Evolutionary conservation across 2,797 vertebrate genomes (phyloP).

Genomic region (Spinus pinus): DNA sequence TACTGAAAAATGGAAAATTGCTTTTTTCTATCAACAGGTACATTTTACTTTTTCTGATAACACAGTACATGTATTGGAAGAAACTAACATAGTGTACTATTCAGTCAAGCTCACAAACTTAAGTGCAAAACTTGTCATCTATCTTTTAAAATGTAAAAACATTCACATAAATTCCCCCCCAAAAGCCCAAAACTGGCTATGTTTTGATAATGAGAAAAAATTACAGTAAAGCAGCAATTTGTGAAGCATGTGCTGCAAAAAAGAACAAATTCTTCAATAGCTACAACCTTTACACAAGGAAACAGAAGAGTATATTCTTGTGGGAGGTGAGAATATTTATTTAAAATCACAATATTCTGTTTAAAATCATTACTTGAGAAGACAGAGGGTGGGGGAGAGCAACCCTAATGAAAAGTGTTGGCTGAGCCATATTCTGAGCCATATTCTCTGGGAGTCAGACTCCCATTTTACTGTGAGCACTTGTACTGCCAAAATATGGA

Average conservation of each 20-base stretch:
- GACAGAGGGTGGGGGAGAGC: neutral
- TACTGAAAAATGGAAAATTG: constrained; percentile 13
- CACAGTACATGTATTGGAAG: neutral
- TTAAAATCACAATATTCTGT: constrained; percentile 6
- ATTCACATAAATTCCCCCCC: neutral
- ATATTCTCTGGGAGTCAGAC: neutral
- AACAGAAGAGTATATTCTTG: neutral
- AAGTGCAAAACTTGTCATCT: neutral
- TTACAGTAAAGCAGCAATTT: neutral
- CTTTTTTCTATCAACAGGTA: constrained; percentile 27
- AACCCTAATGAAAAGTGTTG: neutral
- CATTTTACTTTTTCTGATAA: neutral
- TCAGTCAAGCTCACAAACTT: neutral
- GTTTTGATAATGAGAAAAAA: neutral
- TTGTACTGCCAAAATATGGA: neutral
- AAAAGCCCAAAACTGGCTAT: neutral
- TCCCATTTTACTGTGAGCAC: neutral
- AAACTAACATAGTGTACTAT: neutral
- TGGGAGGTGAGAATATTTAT: constrained; percentile 23
- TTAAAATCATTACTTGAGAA: constrained; percentile 21
- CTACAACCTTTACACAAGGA: neutral
- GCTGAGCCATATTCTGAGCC: neutral
- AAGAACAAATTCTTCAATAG: constrained; percentile 15
- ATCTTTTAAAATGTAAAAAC: neutral
- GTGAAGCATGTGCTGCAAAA: constrained; percentile 6